phyloP scores from a whole-genome alignment of 2,113 vertebrate species.

The Entelurus aequoreus region DNA sequence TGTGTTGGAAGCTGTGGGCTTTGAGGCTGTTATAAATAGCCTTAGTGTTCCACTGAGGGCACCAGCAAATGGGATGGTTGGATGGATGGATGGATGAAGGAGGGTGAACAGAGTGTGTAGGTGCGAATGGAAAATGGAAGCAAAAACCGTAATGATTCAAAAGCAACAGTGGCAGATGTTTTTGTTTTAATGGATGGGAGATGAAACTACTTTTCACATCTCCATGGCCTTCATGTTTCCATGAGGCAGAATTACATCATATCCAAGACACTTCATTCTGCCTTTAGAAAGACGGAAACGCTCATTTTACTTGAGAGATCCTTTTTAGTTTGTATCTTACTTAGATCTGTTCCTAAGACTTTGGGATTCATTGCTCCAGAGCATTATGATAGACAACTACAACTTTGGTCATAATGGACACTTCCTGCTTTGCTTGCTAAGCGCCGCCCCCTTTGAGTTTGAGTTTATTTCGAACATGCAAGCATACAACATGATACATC shows the following conservation, averaged over 20 bases:
- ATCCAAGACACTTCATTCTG: too few species aligned
- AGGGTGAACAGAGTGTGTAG: slow-evolving; percentile 30
- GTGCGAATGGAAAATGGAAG: slow-evolving; percentile 45
- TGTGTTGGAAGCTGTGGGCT: slow-evolving; percentile 57
- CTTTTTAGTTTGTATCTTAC: too few species aligned
- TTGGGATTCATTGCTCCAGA: too few species aligned
- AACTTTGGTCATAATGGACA: slow-evolving; percentile 6
- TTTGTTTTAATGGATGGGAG: background rate
- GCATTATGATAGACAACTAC: background rate
- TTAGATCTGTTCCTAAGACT: too few species aligned
- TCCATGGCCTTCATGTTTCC: background rate
- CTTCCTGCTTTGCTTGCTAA: too few species aligned
- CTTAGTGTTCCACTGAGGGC: slow-evolving; percentile 58
- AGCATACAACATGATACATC: too few species aligned
- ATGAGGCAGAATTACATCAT: too few species aligned
- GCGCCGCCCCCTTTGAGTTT: too few species aligned
- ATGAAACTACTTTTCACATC: background rate
- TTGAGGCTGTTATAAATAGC: slow-evolving; percentile 69
- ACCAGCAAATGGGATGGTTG: slow-evolving; percentile 54
- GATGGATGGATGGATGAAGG: slow-evolving; percentile 30
- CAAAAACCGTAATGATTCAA: slow-evolving; percentile 28
- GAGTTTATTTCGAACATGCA: too few species aligned
- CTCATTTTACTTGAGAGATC: too few species aligned
- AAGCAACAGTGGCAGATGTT: slow-evolving; percentile 18
- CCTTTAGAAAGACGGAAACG: too few species aligned